Evolutionary conservation across 1,140 invertebrate genomes (phyloP), one percentile per base, ranked within the genome.

Genomic region (Vanessa tameamea): DNA sequence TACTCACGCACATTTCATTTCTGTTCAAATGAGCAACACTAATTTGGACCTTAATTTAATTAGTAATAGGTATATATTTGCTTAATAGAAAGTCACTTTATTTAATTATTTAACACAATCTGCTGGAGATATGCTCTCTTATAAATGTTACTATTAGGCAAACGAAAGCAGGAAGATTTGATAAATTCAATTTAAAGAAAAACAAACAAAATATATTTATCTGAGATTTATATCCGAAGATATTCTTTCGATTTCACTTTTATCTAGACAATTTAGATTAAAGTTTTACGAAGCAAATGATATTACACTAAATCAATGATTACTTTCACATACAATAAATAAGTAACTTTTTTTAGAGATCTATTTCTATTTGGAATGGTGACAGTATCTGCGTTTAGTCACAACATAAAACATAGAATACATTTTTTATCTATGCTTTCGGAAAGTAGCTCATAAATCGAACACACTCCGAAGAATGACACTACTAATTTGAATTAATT

Each of bases 1-100:
- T 78, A 75, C 47, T 82, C 80, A 89, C 88, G 87, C 80, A 89
- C 88, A 86, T 91, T 90, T 90, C 86, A 88, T 90, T 91, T 90
- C 83, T 89, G 43, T 71, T 20, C 86, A 81, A 71, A 47, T 64
- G 31, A 68, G 78, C 78, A 73, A 69, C 13, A 77, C 77, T 83
- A 80, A 75, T 83, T 72, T 82, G 72, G 82, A 87, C 85, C 82
- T 80, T 89, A 61, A 84, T 82, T 81, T 82, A 77, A 57, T 80
- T 78, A 81, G 77, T 77, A 83, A 86, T 83, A 87, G 82, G 78
- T 67, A 72, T 74, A 78, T 73, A 86, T 83, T 88, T 80, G 80
- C 77, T 74, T 83, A 15, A 61, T 15, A 61, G 26, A 61, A 61
- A 31, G 26, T 61, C 26, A 15, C 31, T 31, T 61, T 7, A 37